phyloP scores from a whole-genome alignment of 2,113 vertebrate genomes.

The Grallaria varia region DNA sequence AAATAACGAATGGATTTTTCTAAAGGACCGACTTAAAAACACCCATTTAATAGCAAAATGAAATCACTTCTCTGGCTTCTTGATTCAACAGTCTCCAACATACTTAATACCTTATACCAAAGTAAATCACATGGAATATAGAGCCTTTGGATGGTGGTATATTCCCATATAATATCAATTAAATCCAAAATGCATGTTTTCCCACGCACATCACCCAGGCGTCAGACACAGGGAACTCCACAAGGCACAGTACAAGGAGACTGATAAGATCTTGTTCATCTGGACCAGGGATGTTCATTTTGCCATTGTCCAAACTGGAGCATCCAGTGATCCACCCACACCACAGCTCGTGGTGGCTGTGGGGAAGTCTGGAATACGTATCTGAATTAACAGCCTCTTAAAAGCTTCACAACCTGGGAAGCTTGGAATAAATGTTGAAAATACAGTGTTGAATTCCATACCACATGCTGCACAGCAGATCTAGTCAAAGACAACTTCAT shows the following conservation, averaged over 20 bases:
- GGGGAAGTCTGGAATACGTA: not conserved
- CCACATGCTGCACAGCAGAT: not conserved
- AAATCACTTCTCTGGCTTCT: not conserved
- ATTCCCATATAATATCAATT: not conserved
- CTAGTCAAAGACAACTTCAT: not conserved
- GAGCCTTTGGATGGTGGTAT: not conserved
- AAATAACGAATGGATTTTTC: not conserved
- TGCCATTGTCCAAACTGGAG: not conserved
- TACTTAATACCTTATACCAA: not conserved
- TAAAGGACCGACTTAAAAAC: not conserved
- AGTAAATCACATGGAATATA: not conserved
- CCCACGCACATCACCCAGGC: not conserved
- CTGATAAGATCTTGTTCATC: not conserved
- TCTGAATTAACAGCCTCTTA: not conserved
- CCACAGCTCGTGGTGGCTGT: accelerated
- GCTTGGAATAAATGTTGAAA: not conserved
- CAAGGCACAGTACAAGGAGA: accelerated
- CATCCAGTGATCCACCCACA: not conserved
- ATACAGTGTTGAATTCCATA: not conserved
- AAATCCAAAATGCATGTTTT: not conserved
- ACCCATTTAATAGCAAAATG: not conserved
- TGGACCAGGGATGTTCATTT: not conserved
- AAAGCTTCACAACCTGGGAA: not conserved
- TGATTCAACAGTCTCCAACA: not conserved
- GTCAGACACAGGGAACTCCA: not conserved